Percentiles rank a stretch among this genome's conserved stretches.
These are phyloP conservation scores for Apodemus agrarius DNA, from an alignment of 2,797 vertebrate genomes.

Conservation along the genomic window DNA sequence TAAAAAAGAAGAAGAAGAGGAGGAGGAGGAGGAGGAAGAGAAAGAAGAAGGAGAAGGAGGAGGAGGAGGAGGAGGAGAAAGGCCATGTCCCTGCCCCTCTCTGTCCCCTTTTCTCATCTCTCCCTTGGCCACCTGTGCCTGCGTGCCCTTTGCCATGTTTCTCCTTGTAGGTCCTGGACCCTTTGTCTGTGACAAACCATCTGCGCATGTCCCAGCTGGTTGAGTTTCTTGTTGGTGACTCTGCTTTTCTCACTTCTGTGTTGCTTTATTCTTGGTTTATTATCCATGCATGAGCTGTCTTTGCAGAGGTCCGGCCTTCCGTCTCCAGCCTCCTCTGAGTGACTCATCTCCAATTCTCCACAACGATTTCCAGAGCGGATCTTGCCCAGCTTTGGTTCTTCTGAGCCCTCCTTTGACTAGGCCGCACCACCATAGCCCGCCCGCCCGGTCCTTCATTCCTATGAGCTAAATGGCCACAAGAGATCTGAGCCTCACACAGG, in stretches of 20 bases:
- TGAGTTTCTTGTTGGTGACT: neutral
- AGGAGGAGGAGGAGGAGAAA: too few relatives aligned
- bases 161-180: neutral
- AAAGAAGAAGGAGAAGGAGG: too few relatives aligned
- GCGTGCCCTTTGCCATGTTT: neutral
- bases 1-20: too few relatives aligned
- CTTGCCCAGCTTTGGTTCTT: neutral
- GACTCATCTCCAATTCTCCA: neutral
- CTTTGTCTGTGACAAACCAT: neutral
- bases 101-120: too few relatives aligned
- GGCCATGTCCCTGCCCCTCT: neutral
- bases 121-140: neutral
- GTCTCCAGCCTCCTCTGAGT: neutral
- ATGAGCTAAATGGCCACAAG: neutral
- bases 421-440: neutral
- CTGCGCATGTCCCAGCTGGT: neutral
- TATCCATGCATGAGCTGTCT: neutral
- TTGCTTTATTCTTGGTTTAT: neutral
- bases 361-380: neutral
- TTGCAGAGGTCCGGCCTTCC: neutral
- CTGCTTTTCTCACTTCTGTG: accelerated
- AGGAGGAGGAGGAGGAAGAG: too few relatives aligned
- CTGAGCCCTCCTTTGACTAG: neutral
- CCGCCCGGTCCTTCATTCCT: accelerated
- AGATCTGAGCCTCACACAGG: neutral